A percentile compares a stretch with the other conserved stretches of the same genome.
These are phyloP conservation scores for Pan troglodytes DNA, from an alignment of 2,113 vertebrate genomes.

Conservation along the genomic window DNA sequence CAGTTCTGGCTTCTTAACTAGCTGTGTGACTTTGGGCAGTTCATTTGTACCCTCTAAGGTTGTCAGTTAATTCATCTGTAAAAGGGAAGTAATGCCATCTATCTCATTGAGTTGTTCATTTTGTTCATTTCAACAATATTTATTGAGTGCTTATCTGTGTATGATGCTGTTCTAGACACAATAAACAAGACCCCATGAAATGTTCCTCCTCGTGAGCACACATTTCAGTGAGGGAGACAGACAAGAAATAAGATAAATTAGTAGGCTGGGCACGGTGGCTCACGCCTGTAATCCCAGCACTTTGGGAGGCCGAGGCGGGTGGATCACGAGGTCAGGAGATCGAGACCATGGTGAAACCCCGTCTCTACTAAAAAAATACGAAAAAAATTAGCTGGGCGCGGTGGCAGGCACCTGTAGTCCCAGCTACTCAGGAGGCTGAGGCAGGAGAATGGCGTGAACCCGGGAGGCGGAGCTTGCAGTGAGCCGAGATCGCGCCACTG, in stretches of 20 bases:
- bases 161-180: not conserved
- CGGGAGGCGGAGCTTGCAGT: no score
- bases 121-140: slow-evolving; percentile 15
- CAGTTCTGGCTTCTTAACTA: not conserved
- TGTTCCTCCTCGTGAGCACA: not conserved
- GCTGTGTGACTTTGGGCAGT: not conserved
- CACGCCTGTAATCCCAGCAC: no score
- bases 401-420: no score
- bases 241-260: slow-evolving; percentile 28
- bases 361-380: no score
- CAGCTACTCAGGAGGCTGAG: no score
- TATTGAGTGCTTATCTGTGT: not conserved
- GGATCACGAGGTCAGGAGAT: no score
- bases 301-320: no score
- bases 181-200: not conserved
- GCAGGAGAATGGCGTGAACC: no score
- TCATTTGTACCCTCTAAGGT: not conserved
- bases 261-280: not conserved
- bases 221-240: not conserved
- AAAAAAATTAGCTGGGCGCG: no score
- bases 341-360: no score
- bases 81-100: not conserved
- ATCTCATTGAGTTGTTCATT: not conserved
- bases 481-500: no score
- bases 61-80: not conserved